These are phyloP conservation scores for Atrichornis clamosus DNA, from an alignment of 2,113 vertebrate species.

Conservation along the genomic window DNA sequence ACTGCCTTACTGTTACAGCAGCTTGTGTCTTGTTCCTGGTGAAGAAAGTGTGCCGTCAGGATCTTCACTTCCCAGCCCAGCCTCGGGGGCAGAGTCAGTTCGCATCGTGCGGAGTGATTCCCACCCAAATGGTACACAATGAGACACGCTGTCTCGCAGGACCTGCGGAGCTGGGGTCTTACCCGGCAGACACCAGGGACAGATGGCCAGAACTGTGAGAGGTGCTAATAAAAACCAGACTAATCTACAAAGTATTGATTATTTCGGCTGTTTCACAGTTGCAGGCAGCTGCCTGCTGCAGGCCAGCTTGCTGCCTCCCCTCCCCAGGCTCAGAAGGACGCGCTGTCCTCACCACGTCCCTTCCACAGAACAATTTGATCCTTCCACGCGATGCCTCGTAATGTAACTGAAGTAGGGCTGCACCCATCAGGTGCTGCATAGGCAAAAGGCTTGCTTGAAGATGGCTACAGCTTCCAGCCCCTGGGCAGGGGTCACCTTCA, in stretches of 20 bases:
- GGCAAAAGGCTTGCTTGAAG: background rate
- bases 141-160: background rate
- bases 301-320: background rate
- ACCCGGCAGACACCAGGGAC: background rate
- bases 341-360: rapidly evolving
- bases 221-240: background rate
- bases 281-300: background rate
- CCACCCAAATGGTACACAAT: background rate
- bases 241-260: background rate
- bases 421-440: rapidly evolving
- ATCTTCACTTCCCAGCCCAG: background rate
- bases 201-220: background rate
- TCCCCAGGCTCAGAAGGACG: rapidly evolving
- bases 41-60: background rate
- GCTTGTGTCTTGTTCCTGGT: background rate
- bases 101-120: background rate
- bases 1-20: background rate
- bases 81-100: background rate
- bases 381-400: background rate
- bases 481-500: background rate
- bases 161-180: rapidly evolving
- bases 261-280: rapidly evolving
- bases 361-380: background rate
- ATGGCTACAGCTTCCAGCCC: background rate
- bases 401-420: background rate